phyloP scores from a whole-genome alignment of 2,797 vertebrate species.

The Darevskia mixta region DNA sequence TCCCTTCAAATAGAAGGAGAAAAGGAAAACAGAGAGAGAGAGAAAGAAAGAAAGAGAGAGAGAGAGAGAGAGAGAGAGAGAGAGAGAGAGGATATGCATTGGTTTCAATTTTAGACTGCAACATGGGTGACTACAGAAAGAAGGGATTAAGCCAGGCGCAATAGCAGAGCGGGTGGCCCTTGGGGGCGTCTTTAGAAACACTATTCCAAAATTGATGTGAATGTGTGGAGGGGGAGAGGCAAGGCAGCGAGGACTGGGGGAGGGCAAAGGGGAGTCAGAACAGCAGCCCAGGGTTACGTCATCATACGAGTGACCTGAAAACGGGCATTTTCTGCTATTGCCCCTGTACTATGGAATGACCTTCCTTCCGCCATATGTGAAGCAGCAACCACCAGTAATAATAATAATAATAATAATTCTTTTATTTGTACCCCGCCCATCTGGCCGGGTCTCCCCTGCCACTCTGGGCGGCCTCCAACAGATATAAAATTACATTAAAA shows the following conservation, averaged over 20 bases:
- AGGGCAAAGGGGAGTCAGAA: constrained; percentile 51
- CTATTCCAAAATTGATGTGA: constrained; percentile 71
- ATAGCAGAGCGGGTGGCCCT: constrained; percentile 77
- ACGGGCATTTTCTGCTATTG: neutral
- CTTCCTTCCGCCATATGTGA: too few species aligned
- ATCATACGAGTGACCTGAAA: constrained; percentile 43
- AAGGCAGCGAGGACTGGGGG: rapidly evolving
- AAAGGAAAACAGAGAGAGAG: neutral
- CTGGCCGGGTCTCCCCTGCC: too few species aligned
- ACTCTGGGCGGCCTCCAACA: too few species aligned
- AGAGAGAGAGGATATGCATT: constrained; percentile 15
- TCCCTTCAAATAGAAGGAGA: constrained; percentile 68
- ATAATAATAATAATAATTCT: too few species aligned
- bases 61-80: neutral
- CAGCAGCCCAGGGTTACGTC: constrained; percentile 70
- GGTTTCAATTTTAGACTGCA: constrained; percentile 68
- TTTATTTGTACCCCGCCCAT: too few species aligned
- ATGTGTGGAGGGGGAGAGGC: constrained; percentile 64
- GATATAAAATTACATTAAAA: too few species aligned
- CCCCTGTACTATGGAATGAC: too few species aligned
- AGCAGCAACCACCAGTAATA: too few species aligned
- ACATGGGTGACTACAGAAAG: constrained; percentile 69
- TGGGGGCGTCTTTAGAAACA: constrained; percentile 69
- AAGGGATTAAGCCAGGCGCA: constrained; percentile 73
- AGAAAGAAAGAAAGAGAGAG: too few species aligned